These are phyloP conservation scores for Drosophila anomalipes DNA, from an alignment of 2,888 invertebrate genomes.

Conservation along the genomic window DNA sequence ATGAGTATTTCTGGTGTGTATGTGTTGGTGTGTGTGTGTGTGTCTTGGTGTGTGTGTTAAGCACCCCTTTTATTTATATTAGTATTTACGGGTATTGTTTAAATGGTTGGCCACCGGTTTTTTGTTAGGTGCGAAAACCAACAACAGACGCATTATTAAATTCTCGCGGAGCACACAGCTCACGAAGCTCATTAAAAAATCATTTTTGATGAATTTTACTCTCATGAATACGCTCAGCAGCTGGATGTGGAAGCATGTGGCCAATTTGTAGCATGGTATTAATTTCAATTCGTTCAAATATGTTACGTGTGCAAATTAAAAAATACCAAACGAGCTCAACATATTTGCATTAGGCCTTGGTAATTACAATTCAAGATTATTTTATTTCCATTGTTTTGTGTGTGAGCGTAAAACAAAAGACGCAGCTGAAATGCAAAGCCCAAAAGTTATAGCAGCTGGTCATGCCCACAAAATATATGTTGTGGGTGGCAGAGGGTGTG, in stretches of 20 bases:
- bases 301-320: constrained; percentile 20
- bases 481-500: not conserved
- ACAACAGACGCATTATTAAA: constrained; percentile 55
- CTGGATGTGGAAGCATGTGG: constrained; percentile 14
- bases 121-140: constrained; percentile 71
- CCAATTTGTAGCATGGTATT: constrained; percentile 61
- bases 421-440: constrained; percentile 43
- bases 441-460: constrained; percentile 45
- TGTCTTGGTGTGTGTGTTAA: constrained; percentile 20
- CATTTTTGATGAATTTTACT: constrained; percentile 72
- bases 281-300: constrained; percentile 56
- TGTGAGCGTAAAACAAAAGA: constrained; percentile 44
- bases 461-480: constrained; percentile 1
- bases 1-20: constrained; percentile 6
- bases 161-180: constrained; percentile 33
- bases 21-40: constrained; percentile 9
- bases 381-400: constrained; percentile 51
- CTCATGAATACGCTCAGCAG: constrained; percentile 8
- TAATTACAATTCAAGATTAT: constrained; percentile 79
- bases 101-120: constrained; percentile 42
- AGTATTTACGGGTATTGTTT: constrained; percentile 55
- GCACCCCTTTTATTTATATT: constrained; percentile 64
- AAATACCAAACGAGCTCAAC: not conserved
- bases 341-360: constrained; percentile 55
- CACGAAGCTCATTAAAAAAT: constrained; percentile 77